Percentiles rank a stretch among this genome's conserved stretches.
Evolutionary conservation across 2,113 vertebrate species (phyloP).

Genomic region (Eurystomus gularis): DNA sequence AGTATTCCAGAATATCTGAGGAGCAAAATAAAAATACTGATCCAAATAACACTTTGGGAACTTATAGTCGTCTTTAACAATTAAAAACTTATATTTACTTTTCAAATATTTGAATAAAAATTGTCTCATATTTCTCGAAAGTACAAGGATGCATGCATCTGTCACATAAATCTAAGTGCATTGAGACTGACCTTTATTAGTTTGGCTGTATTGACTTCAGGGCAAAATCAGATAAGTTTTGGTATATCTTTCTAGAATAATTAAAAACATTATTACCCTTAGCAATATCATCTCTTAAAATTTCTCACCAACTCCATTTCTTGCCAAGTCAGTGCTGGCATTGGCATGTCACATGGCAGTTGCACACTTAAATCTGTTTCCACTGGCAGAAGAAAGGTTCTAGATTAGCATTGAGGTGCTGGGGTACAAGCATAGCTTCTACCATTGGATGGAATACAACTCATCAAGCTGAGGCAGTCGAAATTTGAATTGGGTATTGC

Average conservation of each 20-base stretch:
- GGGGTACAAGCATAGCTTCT: neutral
- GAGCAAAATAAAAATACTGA: neutral
- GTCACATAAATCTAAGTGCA: neutral
- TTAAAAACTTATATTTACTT: neutral
- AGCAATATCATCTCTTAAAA: neutral
- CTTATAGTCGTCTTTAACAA: neutral
- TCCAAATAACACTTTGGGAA: neutral
- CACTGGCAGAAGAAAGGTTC: neutral
- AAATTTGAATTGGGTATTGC: neutral
- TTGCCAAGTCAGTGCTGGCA: neutral
- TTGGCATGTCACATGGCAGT: neutral
- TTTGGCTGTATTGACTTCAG: neutral
- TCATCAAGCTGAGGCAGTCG: neutral
- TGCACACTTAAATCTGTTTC: neutral
- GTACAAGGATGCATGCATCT: neutral
- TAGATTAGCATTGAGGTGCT: neutral
- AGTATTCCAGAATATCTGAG: neutral
- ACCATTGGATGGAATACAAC: neutral
- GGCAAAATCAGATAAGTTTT: neutral
- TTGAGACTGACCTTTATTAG: neutral
- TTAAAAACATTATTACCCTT: neutral
- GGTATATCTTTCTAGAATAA: neutral
- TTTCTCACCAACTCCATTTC: neutral
- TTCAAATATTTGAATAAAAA: neutral
- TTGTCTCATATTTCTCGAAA: neutral